Percentiles rank a stretch among this genome's conserved stretches.
phyloP scores from a whole-genome alignment of 2,797 vertebrate species.

The Semaprochilodus insignis region DNA sequence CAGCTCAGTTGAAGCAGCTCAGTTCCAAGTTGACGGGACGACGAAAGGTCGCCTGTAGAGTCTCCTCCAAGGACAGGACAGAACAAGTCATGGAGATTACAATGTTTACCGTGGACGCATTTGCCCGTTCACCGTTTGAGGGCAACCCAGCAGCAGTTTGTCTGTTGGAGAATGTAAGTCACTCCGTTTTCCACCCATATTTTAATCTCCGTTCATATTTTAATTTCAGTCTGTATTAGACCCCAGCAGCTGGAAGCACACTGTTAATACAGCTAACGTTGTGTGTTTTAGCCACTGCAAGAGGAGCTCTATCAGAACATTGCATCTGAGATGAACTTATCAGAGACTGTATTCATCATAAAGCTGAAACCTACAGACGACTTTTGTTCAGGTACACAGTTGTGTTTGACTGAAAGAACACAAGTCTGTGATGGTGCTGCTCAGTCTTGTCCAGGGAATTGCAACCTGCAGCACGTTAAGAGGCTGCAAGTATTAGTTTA shows the following conservation, averaged over 20 bases:
- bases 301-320: conserved; percentile 88
- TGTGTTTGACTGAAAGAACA: conserved; percentile 12
- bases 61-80: background rate
- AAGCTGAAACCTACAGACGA: conserved; percentile 76
- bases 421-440: no score
- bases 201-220: background rate
- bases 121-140: conserved; percentile 81
- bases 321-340: conserved; percentile 90
- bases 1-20: no score
- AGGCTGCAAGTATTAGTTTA: background rate
- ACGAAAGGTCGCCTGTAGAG: no score
- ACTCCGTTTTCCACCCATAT: background rate
- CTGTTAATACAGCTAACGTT: background rate
- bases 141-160: conserved; percentile 93
- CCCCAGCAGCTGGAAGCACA: background rate
- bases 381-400: conserved; percentile 82
- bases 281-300: conserved; percentile 77
- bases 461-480: no score
- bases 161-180: conserved; percentile 87
- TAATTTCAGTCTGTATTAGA: background rate
- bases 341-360: conserved; percentile 90
- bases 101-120: conserved; percentile 84
- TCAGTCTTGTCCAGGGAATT: no score
- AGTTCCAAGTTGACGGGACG: no score
- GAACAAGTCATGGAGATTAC: conserved; percentile 77